Evolutionary conservation across 2,888 invertebrate species (phyloP), one percentile per base, ranked within the genome.

Genomic region (Lasioglossum zephyrum): DNA sequence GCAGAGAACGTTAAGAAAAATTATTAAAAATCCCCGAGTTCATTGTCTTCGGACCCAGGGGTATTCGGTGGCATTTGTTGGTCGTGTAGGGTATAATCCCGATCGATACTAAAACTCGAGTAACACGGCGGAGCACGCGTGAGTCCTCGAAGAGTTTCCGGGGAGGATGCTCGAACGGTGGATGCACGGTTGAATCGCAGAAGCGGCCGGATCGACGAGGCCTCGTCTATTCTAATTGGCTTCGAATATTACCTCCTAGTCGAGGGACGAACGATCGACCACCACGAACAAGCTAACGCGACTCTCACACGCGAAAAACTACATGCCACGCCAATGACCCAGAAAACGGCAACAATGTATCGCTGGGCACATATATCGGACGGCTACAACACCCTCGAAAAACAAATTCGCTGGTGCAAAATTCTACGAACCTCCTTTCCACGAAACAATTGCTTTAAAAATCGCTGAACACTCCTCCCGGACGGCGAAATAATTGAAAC

Each of bases 221-320:
- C 74, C 85, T 77, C 86, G 85, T 85, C 85, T 73, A 75, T 85
- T 87, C 79, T 84, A 84, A 86, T 87, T 84, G 83, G 83, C 87
- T 81, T 76, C 77, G 83, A 86, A 84, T 73, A 80, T 81, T 84
- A 86, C 87, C 81, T 84, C 85, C 60, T 60, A 87, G 78, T 75
- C 79, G 87, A 85, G 85, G 87, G 86, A 87, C 82, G 82, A 87
- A 87, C 87, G 87, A 87, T 87, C 87, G 87, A 87, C 84, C 84
- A 70, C 72, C 86, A 44, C 77, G 73, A 22, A 26, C 57, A 69
- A 69, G 66, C 77, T 79, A 86, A 85, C 85, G 82, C 70, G 79
- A 57, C 82, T 74, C 76, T 82, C 77, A 22, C 86, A 85, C 86
- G 86, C 86, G 81, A 86, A 82, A 86, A 86, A 82, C 60, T 75